These are phyloP conservation scores for Formica selysi DNA, from an alignment of 1,140 invertebrate genomes.

Conservation along the genomic window DNA sequence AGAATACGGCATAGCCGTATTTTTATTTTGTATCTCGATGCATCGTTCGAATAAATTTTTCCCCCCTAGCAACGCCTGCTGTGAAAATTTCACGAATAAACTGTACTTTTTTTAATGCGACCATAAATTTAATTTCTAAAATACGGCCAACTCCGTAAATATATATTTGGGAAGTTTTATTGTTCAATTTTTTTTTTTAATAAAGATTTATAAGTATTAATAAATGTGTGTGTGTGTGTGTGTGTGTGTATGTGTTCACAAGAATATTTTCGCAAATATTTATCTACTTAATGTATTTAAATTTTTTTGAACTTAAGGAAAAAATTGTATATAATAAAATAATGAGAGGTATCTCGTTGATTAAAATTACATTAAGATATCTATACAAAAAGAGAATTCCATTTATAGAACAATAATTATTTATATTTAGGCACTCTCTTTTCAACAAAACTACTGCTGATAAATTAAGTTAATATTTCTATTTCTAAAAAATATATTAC, in stretches of 20 bases:
- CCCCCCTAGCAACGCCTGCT: not conserved
- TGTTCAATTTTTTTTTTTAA: not conserved
- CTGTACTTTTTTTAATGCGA: not conserved
- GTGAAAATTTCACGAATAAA: not conserved
- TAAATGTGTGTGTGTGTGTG: not conserved
- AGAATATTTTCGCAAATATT: not conserved
- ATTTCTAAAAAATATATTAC: constrained; percentile 2
- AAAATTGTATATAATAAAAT: not conserved
- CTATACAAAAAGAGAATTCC: no score
- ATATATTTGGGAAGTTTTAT: not conserved
- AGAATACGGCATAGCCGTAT: not conserved
- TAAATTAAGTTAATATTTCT: not conserved
- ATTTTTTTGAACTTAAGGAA: not conserved
- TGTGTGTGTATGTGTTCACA: not conserved
- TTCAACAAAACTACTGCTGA: not conserved
- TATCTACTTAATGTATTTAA: not conserved
- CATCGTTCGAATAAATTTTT: constrained; percentile 31
- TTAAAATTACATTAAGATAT: not conserved
- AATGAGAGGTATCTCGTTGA: not conserved
- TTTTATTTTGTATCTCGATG: constrained; percentile 36
- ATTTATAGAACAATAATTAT: no score
- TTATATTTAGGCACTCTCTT: no score
- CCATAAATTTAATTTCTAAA: constrained; percentile 12
- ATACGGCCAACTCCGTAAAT: not conserved
- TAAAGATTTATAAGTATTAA: constrained; percentile 15